Base-by-base conservation (phyloP, 2,113 vertebrate genomes). In the Clupea harengus region DNA sequence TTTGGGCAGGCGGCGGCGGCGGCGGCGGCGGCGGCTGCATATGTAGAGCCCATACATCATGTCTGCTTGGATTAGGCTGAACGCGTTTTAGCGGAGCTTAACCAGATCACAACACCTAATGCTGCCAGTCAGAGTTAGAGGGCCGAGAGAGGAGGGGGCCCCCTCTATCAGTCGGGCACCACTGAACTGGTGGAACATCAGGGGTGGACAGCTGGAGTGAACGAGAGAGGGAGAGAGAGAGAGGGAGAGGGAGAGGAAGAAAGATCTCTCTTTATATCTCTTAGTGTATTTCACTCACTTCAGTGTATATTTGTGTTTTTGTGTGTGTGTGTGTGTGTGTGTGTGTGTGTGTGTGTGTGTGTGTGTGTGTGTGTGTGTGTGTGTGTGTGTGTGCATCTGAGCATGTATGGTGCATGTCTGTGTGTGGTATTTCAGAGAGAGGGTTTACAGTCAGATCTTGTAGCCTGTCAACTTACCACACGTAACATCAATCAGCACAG, bases 21-120 rank as follows among this genome's bases (percentile, higher is more conserved):
- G 50, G 17, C 50, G 32, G 75, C 32, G 13, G 75, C 32, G 6
- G 39, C 50, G 75, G 45, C 84, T 39, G 20, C 28, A 60, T 85
- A 81, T 54, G 32, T 17, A 46, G 44, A 82, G 81, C 39, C 78
- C 80, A 64, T 60, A 82, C 44, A 45, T 46, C 44, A 82, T 47
- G 85, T 45, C 85, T 49, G 47, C 84, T 46, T 13, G 52, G 82
- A 64, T 83, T 83, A 83, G 32, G 18, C 54, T n/a, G 54, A 20
- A 47, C 45, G 81, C 80, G 45, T 11, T 54, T 82, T 45, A 83
- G 13, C 22, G 6, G 25, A n/a, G 82, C 52, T 64, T 85, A 67
- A 82, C 47, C 45, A 44, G 17, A 81, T 86, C 60, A 44, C 18
- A 52, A 45, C 32, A 6, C 50, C 45, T 85, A 85, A 75, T 78